phyloP scores from a whole-genome alignment of 2,888 invertebrate genomes.

The Polyommatus iphigenia region DNA sequence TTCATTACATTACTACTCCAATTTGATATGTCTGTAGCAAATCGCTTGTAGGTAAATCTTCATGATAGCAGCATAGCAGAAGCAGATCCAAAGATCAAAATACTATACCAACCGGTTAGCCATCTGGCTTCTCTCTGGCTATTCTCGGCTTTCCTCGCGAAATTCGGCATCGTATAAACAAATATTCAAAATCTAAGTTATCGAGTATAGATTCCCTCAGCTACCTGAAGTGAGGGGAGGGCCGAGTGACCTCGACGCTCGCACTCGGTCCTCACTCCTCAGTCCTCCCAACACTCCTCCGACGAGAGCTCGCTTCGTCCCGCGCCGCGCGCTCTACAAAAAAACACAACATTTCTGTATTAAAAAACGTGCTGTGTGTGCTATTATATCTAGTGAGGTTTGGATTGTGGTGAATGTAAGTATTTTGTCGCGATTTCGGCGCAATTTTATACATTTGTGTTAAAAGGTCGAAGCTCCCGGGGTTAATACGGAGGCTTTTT shows the following conservation, averaged over 20 bases:
- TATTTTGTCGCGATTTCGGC: conserved; percentile 42
- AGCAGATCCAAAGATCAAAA: background rate
- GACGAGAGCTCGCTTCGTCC: conserved; percentile 50
- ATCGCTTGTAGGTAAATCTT: too few relatives aligned
- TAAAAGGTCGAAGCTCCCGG: conserved; percentile 56
- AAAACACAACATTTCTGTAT: conserved; percentile 57
- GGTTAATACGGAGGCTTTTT: conserved; percentile 47
- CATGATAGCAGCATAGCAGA: too few relatives aligned
- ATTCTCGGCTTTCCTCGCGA: conserved; percentile 8
- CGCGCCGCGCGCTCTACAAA: conserved; percentile 50
- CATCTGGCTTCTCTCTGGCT: background rate
- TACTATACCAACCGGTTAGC: background rate
- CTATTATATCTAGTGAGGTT: conserved; percentile 49
- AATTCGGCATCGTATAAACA: conserved; percentile 9
- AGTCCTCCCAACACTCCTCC: conserved; percentile 64
- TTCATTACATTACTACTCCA: too few relatives aligned
- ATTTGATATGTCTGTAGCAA: too few relatives aligned
- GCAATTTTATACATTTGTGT: conserved; percentile 41
- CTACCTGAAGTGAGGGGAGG: conserved; percentile 54
- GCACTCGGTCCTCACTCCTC: conserved; percentile 60
- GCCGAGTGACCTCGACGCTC: conserved; percentile 23
- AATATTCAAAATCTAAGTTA: conserved; percentile 50
- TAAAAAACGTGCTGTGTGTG: conserved; percentile 69
- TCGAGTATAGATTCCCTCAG: conserved; percentile 54
- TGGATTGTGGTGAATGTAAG: conserved; percentile 70